These are phyloP conservation scores for Corythornis madagascariensis DNA, from an alignment of 2,113 vertebrate genomes.

Conservation along the genomic window DNA sequence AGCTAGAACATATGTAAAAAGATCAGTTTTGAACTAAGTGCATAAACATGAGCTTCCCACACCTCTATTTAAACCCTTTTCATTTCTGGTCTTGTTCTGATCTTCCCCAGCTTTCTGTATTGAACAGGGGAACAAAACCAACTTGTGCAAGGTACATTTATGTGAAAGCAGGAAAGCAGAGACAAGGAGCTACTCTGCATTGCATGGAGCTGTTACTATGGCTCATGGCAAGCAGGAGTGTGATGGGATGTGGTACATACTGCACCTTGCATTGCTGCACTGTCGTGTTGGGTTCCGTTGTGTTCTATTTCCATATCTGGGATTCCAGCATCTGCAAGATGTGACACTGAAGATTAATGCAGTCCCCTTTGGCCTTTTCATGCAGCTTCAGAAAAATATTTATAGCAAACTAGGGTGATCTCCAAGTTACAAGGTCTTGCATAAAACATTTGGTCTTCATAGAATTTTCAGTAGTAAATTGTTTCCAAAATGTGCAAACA, in stretches of 20 bases:
- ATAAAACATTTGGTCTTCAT: slow-evolving; percentile 28
- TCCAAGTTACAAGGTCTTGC: slow-evolving; percentile 5
- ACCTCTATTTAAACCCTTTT: not conserved
- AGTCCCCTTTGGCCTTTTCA: slow-evolving; percentile 18
- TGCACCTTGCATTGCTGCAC: slow-evolving; percentile 85
- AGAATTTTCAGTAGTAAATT: slow-evolving; percentile 40
- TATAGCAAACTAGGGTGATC: slow-evolving; percentile 18
- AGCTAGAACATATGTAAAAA: not conserved
- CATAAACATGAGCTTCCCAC: not conserved
- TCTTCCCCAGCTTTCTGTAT: not conserved
- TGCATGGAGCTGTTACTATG: not conserved
- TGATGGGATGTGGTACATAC: slow-evolving; percentile 11
- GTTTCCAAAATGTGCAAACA: slow-evolving; percentile 40
- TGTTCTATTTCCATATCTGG: slow-evolving; percentile 86
- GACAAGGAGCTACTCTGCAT: not conserved
- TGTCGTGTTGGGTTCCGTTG: slow-evolving; percentile 83
- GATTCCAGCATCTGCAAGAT: slow-evolving; percentile 84
- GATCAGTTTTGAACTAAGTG: not conserved
- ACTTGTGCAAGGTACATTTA: not conserved
- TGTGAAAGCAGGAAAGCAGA: not conserved
- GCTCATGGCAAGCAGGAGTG: not conserved
- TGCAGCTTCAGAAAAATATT: slow-evolving; percentile 37
- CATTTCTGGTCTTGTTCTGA: not conserved
- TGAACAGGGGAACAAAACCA: not conserved
- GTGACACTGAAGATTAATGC: slow-evolving; percentile 54